A percentile compares a stretch with the other conserved stretches of the same genome.
phyloP scores from a whole-genome alignment of 1,140 invertebrate species.

The Caligus rogercresseyi region DNA sequence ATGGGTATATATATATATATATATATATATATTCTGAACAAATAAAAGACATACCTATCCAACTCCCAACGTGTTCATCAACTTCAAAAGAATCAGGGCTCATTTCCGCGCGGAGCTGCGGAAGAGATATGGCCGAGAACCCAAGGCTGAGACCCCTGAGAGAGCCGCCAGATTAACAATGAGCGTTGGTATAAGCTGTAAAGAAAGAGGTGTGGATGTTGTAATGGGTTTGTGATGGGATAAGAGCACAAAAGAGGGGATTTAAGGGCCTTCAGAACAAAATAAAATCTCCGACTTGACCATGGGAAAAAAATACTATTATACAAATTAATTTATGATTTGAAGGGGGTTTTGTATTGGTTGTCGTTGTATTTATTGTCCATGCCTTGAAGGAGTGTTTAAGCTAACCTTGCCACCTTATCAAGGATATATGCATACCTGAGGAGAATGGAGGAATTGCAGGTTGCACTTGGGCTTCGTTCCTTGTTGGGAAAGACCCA shows the following conservation, averaged over 20 bases:
- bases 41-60: background rate
- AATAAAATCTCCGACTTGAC: no score
- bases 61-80: background rate
- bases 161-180: background rate
- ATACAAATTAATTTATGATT: no score
- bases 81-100: background rate
- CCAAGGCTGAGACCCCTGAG: constrained; percentile 6
- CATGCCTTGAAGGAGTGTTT: no score
- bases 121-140: background rate
- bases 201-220: background rate
- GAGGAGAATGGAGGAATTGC: background rate
- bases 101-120: background rate
- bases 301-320: no score
- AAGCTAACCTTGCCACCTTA: no score
- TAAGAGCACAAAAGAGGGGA: no score
- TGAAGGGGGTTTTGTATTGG: no score
- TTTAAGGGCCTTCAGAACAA: no score
- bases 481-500: background rate
- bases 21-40: no score
- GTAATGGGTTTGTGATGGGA: background rate
- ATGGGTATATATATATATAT: no score
- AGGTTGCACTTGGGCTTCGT: background rate
- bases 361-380: no score
- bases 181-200: background rate
- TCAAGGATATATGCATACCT: background rate